Base-by-base conservation (phyloP, 2,888 invertebrate species). In the Tenthredo livida region DNA sequence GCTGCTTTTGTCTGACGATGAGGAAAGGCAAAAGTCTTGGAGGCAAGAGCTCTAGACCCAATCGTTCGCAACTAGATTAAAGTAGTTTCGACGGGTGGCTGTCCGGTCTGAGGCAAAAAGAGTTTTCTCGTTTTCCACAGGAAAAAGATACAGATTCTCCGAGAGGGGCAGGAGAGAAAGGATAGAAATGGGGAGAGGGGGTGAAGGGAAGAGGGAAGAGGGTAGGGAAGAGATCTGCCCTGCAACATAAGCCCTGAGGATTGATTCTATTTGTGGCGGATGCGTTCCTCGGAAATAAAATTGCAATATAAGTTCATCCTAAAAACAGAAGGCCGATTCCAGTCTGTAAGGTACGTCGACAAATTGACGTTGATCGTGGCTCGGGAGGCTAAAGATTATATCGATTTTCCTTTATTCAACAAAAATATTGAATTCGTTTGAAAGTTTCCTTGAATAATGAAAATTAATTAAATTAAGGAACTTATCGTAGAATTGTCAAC, bases 11-110 rank as follows among this genome's bases (percentile, higher is more conserved):
- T 77, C 54, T 54, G 25, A 54, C 43, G 50, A 21, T 43, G 43
- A 43, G 43, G 50, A 54, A 50, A 29, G 29, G 77, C 77, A 77
- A 54, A 47, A 77, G 77, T 77, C 77, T 77, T 10, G 77, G 54
- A 77, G 77, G 43, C 37, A 54, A 29, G 12, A 50, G 80, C n/a
- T 61, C 33, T 61, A 43, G 43, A 73, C 80, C 58, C 80, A 80
- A 61, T 80, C 80, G 80, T 80, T 80, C 50, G 37, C 61, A 80
- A 80, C 80, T 80, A 80, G 80, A 80, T 80, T 80, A 80, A 80
- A 80, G 80, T 80, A 80, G 80, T 80, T 80, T 61, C 58, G 80
- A 80, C 61, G 37, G 80, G 80, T 40, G 58, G 80, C 40, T 80
- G 58, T 58, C 80, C 61, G 80, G n/a, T 80, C 37, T 37, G 15